Base-by-base conservation (phyloP, 2,888 invertebrate species). In the Microdon myrmicae region DNA sequence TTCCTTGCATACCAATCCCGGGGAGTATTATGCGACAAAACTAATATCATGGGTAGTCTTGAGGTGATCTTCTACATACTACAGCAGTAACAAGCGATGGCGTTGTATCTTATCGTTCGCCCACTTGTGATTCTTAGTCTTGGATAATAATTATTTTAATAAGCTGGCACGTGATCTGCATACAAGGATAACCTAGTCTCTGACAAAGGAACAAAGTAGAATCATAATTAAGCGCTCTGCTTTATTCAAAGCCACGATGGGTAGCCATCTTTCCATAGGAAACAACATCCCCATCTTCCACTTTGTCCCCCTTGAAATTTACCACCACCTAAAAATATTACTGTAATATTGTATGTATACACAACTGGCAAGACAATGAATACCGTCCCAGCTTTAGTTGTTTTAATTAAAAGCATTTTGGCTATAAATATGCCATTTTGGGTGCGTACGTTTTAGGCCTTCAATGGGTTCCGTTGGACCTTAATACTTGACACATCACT, bases 121-220 rank as follows among this genome's bases (percentile, higher is more conserved):
- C 35, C 26, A 3, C 9, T 20, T 17, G 22, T 34, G 14, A 12
- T 34, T 39, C 32, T 44, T 41, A 23, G 54, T 35, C 34, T 38
- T 43, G 58, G 37, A 58, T 58, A 53, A 58, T 64, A 64, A 64
- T 64, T 64, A 64, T 64, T 64, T 64, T 64, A 64, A 64, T 64
- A 64, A 64, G 58, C 64, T 64, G 64, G 51, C 58, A 64, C 64
- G 64, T 64, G 64, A 64, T 64, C 64, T 64, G 64, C 64, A 58
- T 64, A 51, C 58, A 53, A 51, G 51, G 43, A 47, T 64, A 47
- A 41, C 51, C 26, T 29, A 51, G n/a, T n/a, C n/a, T n/a, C n/a
- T n/a, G n/a, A n/a, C n/a, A n/a, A n/a, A n/a, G n/a, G n/a, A n/a
- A n/a, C n/a, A n/a, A 45, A 43, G 51, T 26, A 53, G 58, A 64